Percentiles rank a stretch among this genome's conserved stretches.
These are phyloP conservation scores for Trichomycterus rosablanca DNA, from an alignment of 2,113 vertebrate species.

Conservation along the genomic window DNA sequence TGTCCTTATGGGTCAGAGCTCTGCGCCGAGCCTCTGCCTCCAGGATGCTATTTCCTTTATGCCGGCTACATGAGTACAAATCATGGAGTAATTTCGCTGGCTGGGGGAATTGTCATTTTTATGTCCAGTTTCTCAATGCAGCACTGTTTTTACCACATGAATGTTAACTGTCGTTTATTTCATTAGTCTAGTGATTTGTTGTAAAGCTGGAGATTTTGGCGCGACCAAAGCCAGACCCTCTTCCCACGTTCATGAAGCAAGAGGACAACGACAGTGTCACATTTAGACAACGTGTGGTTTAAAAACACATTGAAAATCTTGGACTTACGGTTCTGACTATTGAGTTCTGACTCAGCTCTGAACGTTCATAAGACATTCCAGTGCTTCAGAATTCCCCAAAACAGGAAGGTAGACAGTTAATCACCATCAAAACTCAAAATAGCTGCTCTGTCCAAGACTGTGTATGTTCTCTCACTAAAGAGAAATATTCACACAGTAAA, in stretches of 20 bases:
- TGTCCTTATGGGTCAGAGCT: constrained; percentile 16
- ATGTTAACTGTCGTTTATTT: constrained; percentile 13
- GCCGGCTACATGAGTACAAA: constrained; percentile 17
- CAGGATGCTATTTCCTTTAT: constrained; percentile 21
- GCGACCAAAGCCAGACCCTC: background rate
- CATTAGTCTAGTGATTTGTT: background rate
- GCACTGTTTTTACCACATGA: background rate
- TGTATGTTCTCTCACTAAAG: too few species aligned
- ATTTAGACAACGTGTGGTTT: too few species aligned
- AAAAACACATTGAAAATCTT: too few species aligned
- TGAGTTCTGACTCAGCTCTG: constrained; percentile 32
- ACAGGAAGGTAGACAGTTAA: constrained; percentile 16
- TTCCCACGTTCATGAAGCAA: background rate
- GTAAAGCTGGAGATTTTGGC: background rate
- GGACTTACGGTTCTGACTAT: background rate
- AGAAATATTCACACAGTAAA: too few species aligned
- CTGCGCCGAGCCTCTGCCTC: constrained; percentile 12
- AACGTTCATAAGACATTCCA: constrained; percentile 14
- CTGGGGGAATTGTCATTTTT: constrained; percentile 13
- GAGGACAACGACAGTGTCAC: background rate
- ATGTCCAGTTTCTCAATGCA: background rate
- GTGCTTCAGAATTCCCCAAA: constrained; percentile 10
- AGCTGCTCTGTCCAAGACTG: too few species aligned
- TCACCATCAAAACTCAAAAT: constrained; percentile 11
- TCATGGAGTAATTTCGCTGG: background rate